phyloP scores from a whole-genome alignment of 2,113 vertebrate species.

The Syngnathoides biaculeatus region DNA sequence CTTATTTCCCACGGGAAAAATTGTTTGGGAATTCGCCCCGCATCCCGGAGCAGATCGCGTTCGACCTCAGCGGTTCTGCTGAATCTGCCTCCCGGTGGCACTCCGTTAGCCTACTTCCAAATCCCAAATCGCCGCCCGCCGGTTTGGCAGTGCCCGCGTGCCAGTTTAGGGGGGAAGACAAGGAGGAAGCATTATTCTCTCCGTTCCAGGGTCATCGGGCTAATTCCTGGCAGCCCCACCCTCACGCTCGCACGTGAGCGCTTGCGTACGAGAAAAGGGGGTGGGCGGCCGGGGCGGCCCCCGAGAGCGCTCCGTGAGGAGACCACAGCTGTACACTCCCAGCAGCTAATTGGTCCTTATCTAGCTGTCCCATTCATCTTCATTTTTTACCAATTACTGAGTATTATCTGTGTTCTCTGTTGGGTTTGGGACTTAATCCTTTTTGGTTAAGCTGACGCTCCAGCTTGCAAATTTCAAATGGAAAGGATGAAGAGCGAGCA shows the following conservation, averaged over 20 bases:
- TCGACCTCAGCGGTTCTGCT: neutral
- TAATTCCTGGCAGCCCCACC: conserved; percentile 81
- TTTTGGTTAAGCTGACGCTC: conserved; percentile 99
- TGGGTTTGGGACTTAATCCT: conserved; percentile 99
- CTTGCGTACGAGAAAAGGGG: conserved; percentile 73
- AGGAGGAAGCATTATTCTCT: conserved; percentile 80
- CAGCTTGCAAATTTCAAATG: conserved; percentile 97
- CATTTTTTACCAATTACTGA: conserved; percentile 99
- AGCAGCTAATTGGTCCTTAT: conserved; percentile 99
- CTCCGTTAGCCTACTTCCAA: conserved; percentile 9
- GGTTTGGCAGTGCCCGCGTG: conserved; percentile 73
- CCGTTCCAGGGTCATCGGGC: conserved; percentile 79
- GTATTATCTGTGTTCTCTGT: conserved; percentile 99
- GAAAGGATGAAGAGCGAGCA: conserved; percentile 61
- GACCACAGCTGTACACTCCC: conserved; percentile 99
- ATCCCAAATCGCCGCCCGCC: conserved; percentile 39
- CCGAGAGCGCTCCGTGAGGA: conserved; percentile 95
- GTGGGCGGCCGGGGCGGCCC: conserved; percentile 92
- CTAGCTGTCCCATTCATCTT: conserved; percentile 99
- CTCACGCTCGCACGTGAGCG: conserved; percentile 38
- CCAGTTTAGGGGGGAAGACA: conserved; percentile 75
- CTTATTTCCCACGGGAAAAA: neutral
- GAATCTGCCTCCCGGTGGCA: neutral
- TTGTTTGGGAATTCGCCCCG: neutral
- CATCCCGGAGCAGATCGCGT: neutral